A percentile compares a stretch with the other conserved stretches of the same genome.
phyloP scores from a whole-genome alignment of 2,113 vertebrate species.

The Xyliphius kryptos region DNA sequence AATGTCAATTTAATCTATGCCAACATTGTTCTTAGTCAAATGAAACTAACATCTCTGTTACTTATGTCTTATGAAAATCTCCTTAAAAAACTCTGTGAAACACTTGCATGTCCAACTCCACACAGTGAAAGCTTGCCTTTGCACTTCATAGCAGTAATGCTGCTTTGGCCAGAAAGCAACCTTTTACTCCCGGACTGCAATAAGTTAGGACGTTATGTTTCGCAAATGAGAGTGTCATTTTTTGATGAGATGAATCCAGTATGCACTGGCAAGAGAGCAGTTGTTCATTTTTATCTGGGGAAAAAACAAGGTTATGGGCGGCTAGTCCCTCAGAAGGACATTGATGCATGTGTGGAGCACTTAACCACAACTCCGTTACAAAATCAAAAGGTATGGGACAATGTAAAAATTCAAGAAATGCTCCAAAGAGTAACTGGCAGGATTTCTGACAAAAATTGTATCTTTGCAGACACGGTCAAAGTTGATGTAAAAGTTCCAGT shows the following conservation, averaged over 20 bases:
- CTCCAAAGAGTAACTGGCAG: conserved; percentile 45
- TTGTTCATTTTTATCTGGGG: conserved; percentile 57
- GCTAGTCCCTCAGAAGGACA: conserved; percentile 38
- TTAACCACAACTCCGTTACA: conserved; percentile 41
- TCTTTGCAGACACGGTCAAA: conserved; percentile 38
- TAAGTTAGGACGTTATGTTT: conserved; percentile 39
- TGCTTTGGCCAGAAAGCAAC: conserved; percentile 48
- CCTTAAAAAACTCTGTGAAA: fast-evolving
- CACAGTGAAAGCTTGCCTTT: conserved; percentile 32
- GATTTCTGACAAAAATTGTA: conserved; percentile 5
- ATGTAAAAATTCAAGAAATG: conserved; percentile 33
- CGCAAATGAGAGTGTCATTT: conserved; percentile 49
- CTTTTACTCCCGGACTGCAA: fast-evolving
- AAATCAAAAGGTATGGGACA: conserved; percentile 53
- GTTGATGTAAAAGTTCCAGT: conserved; percentile 44
- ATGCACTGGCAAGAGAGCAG: conserved; percentile 45
- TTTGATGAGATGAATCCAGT: conserved; percentile 41
- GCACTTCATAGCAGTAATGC: conserved; percentile 50
- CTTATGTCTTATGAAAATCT: neutral
- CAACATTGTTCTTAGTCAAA: conserved; percentile 51
- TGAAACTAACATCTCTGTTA: conserved; percentile 32
- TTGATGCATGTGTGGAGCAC: conserved; percentile 32
- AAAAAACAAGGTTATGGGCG: conserved; percentile 43
- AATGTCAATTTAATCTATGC: conserved; percentile 52
- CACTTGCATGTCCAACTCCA: neutral